phyloP scores from a whole-genome alignment of 2,797 vertebrate species.

The Momotus momota region DNA sequence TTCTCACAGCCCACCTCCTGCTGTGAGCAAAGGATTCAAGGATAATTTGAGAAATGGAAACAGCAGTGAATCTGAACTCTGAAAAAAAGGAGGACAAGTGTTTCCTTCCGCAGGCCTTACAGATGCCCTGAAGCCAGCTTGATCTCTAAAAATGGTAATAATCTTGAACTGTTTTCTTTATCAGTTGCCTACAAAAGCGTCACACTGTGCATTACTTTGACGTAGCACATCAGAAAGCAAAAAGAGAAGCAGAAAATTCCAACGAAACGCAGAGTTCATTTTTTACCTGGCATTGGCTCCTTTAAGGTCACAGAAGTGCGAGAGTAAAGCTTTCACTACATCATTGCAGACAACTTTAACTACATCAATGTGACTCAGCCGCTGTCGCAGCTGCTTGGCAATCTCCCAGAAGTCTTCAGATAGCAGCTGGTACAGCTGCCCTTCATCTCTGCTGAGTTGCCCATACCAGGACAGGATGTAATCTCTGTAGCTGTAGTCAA shows the following conservation, averaged over 20 bases:
- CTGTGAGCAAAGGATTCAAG: neutral
- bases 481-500: constrained; percentile 96
- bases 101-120: neutral
- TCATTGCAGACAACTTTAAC: constrained; percentile 94
- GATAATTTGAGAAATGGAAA: neutral
- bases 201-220: neutral
- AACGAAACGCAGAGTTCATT: neutral
- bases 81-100: neutral
- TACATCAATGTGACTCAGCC: constrained; percentile 90
- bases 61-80: neutral
- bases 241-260: neutral
- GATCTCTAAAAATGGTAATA: neutral
- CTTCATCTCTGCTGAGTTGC: constrained; percentile 90
- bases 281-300: constrained; percentile 91
- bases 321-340: constrained; percentile 89
- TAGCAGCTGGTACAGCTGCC: constrained; percentile 93
- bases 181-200: neutral
- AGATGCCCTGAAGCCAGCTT: neutral
- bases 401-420: constrained; percentile 97
- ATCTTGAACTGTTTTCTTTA: neutral
- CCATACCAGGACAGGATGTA: constrained; percentile 96
- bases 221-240: neutral
- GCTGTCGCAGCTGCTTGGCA: constrained; percentile 86
- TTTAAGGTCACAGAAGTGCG: constrained; percentile 97
- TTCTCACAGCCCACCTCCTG: neutral